Base-by-base conservation (phyloP, 2,113 vertebrate genomes). In the Guaruba guarouba region DNA sequence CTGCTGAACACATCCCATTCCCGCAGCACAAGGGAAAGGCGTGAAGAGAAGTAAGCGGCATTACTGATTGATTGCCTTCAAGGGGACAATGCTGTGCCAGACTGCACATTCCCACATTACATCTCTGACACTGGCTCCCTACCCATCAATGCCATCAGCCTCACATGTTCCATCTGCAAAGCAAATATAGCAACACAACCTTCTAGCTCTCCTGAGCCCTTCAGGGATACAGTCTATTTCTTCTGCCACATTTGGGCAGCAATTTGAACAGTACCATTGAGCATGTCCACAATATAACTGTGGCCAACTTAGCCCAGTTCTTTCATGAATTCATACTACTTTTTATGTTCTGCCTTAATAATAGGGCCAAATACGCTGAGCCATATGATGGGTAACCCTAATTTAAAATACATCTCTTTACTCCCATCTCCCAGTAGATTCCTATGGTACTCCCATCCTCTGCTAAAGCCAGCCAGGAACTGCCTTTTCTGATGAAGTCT, bases 1-100 rank as follows among this genome's bases (percentile, higher is more conserved):
- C 81, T 79, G 66, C 74, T 93, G 78, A 93, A 78, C 57, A 82
- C 74, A 89, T 39, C 70, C 52, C 81, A 17, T 78, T 96, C 81
- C 73, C 12, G 6, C 78, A 51, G 87, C 62, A 71, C 64, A 59
- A 87, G 69, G 52, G 52, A 74, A 91, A 89, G 74, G 74, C 10
- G 0, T 94, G 82, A 96, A 89, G 77, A 81, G 51, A 68, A 90
- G 19, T 68, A 84, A 88, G 55, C 11, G 62, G 74, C 69, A 51
- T 61, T 75, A 76, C 78, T 79, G 93, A 91, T 66, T 31, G 86
- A 93, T 76, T 89, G 74, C 48, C 78, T 90, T 73, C 74, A 75
- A 0, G 3, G 41, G 43, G 55, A 92, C 69, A 77, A 31, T 1
- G 55, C 41, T 74, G 49, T 1, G 3, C 20, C 33, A 82, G 67